Evolutionary conservation across 2,797 vertebrate species (phyloP).

Genomic region (Myiotriccus ornatus): DNA sequence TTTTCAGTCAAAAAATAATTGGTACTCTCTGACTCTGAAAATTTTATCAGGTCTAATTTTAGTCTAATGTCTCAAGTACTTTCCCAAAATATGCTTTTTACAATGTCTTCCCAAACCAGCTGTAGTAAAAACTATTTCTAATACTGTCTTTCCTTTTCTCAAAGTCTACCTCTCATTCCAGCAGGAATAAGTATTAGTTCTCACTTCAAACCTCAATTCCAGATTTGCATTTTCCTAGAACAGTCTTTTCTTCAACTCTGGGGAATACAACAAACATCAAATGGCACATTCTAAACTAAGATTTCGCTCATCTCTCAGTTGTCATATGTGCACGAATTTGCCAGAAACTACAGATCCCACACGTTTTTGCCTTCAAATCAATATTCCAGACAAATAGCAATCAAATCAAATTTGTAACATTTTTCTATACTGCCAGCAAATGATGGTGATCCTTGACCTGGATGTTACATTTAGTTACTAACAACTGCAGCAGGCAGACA

Average conservation of each 20-base stretch:
- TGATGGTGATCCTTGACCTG: not conserved
- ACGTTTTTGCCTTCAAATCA: not conserved
- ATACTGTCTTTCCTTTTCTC: not conserved
- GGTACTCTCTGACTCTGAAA: not conserved
- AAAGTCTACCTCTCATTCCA: not conserved
- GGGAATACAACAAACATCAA: not conserved
- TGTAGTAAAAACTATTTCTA: not conserved
- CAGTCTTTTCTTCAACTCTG: not conserved
- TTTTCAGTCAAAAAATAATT: not conserved
- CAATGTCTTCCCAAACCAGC: not conserved
- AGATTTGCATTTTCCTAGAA: not conserved
- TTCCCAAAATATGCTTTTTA: not conserved
- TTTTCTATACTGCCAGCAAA: not conserved
- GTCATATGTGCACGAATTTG: not conserved
- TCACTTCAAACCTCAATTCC: not conserved
- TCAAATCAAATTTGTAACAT: not conserved
- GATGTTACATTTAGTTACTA: not conserved
- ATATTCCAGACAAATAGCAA: not conserved
- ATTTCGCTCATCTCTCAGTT: not conserved
- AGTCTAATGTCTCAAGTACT: not conserved
- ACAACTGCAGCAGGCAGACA: not conserved
- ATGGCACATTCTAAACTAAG: not conserved
- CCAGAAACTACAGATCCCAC: not conserved
- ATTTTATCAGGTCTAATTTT: not conserved
- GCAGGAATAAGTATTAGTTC: not conserved